Evolutionary conservation across 1,140 invertebrate genomes (phyloP).

Genomic region (Neodiprion virginianus): DNA sequence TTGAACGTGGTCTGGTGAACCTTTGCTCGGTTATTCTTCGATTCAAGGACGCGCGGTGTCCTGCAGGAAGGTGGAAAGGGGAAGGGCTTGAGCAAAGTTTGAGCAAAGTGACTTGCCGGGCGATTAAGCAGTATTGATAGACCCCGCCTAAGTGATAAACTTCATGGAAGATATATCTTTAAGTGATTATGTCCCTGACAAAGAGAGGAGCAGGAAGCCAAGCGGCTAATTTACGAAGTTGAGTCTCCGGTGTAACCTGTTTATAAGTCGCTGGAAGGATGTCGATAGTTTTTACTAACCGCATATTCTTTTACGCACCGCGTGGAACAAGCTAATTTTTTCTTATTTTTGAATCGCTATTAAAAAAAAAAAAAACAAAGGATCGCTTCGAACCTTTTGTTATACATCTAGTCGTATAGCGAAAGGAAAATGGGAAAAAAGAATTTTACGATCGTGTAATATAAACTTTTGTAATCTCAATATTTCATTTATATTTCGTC

Average conservation of each 20-base stretch:
- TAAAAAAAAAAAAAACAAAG: background rate
- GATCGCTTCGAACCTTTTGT: background rate
- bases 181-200: background rate
- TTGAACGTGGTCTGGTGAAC: background rate
- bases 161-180: background rate
- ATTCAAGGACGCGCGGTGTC: background rate
- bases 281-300: background rate
- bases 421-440: no score
- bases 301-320: background rate
- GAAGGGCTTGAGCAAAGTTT: background rate
- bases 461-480: no score
- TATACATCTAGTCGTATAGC: no score
- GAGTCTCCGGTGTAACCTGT: background rate
- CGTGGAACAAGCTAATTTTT: background rate
- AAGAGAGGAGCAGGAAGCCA: background rate
- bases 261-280: background rate
- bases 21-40: background rate
- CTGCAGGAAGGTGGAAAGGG: no score
- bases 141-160: background rate
- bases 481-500: no score
- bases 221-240: background rate
- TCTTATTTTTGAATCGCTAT: background rate
- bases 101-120: background rate
- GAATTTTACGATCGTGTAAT: no score
- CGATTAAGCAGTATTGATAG: conserved; percentile 5